Evolutionary conservation across 2,113 vertebrate genomes (phyloP).

Genomic region (Enhydra lutris): DNA sequence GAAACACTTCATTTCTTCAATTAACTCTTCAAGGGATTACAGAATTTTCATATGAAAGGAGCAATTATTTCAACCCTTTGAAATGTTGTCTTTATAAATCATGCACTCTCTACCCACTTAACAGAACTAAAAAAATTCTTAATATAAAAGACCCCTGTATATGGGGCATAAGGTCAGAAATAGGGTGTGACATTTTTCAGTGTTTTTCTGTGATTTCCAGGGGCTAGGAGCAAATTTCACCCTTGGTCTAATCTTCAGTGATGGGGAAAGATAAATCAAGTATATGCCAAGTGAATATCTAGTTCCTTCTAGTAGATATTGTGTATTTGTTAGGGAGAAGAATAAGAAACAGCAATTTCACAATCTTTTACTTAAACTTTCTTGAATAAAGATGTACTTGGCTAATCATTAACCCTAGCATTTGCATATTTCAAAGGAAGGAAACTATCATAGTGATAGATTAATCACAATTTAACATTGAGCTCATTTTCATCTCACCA

Average conservation of each 20-base stretch:
- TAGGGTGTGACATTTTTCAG: background rate
- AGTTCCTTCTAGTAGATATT: background rate
- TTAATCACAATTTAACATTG: constrained; percentile 64
- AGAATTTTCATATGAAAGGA: background rate
- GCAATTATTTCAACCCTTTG: background rate
- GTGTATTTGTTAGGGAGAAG: background rate
- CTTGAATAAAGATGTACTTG: background rate
- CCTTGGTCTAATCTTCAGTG: background rate
- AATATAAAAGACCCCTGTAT: background rate
- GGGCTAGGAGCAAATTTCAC: background rate
- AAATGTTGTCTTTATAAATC: background rate
- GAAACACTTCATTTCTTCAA: background rate
- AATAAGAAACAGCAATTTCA: background rate
- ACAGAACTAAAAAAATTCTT: background rate
- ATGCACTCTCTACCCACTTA: background rate
- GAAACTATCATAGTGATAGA: constrained; percentile 7
- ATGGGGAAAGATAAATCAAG: background rate
- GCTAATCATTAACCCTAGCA: background rate
- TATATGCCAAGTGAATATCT: background rate
- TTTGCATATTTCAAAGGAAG: background rate
- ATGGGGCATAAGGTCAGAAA: background rate
- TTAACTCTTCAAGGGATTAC: background rate
- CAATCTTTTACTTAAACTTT: background rate
- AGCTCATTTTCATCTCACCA: constrained; percentile 61
- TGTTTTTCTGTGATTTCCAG: background rate